Base-by-base conservation (phyloP, 2,888 invertebrate genomes). In the Balanococcus diminutus region DNA sequence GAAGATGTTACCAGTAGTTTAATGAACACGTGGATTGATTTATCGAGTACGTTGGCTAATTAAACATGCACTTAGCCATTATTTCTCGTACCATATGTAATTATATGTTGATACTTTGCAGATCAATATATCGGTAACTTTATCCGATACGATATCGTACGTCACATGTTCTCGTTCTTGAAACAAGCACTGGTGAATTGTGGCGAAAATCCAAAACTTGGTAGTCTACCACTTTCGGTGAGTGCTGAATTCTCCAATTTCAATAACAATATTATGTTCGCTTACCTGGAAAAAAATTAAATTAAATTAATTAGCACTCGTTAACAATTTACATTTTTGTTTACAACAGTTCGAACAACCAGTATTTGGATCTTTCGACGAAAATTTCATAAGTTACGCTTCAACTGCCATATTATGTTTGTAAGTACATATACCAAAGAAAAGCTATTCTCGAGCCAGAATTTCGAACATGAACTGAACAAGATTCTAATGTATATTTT, bases 41-140 rank as follows among this genome's bases (percentile, higher is more conserved):
- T 87, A 75, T 88, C 88, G 19, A 87, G 88, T 88, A 86, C 1
- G 46, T 51, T 16, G 56, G 2, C 4, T 19, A 8, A 19, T n/a
- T 39, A 6, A 32, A 6, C 39, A 39, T 9, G 28, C 22, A 81
- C n/a, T 25, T 72, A 72, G 4, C 19, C 4, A 39, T 19, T 9
- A 2, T 1, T 31, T 28, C n/a, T 46, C 46, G 4, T n/a, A 46
- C 1, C n/a, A 46, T 46, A 46, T 46, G n/a, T 46, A 46, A 46
- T 46, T 46, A 5, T n/a, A n/a, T 46, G 11, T 14, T 42, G 11
- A 42, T 42, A 9, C 14, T 61, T 89, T 90, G 61, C 90, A 97
- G 97, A 96, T 91, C 94, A 95, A 88, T 96, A 97, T 90, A 94
- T 96, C 87, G 94, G 95, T 0, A 91, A 94, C 88, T 94, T 93